Base-by-base conservation (phyloP, 2,113 vertebrate genomes). In the Alligator mississippiensis region DNA sequence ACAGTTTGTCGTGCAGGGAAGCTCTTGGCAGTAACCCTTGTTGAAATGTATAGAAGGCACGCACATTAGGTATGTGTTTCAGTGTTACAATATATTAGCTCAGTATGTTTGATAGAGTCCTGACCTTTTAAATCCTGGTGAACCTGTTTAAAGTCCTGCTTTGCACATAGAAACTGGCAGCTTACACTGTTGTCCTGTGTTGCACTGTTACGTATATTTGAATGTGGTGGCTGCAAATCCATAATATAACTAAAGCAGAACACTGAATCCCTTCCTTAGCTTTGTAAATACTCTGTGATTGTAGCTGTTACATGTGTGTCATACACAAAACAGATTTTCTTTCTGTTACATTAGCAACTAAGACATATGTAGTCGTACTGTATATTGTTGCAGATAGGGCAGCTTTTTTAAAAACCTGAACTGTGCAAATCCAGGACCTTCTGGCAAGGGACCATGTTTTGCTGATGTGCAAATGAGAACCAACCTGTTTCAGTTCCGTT, bases 151-250 rank as follows among this genome's bases (percentile, higher is more conserved):
- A 25, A 60, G 90, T 91, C 93, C 92, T 93, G 86, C 94, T 96
- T 96, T 95, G 95, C 95, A 96, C 93, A 82, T 85, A 80, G 76
- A 66, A 72, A 80, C 77, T 77, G 92, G 95, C 90, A 92, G 82
- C 81, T 95, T 70, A 92, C 72, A 61, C 95, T 79, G 0, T 84
- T 89, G 82, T 95, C 91, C 72, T 90, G 13, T 89, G 78, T 90
- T 89, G 88, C 88, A 78, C 91, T 95, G 88, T 90, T 93, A 64
- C 77, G 28, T 62, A 54, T 92, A 58, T 96, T 62, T 95, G 90
- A 90, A 81, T 72, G 88, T 95, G 80, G 75, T 68, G 64, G 68
- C 87, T 94, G 66, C 58, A 30, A 77, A 86, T 80, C 68, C 91
- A 78, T 84, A 64, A 78, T 68, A 38, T 60, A 19, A 91, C 55